A percentile compares a stretch with the other conserved stretches of the same genome.
Conservation (phyloP, 2,797 vertebrate genomes). For the Hybognathus amarus region DNA sequence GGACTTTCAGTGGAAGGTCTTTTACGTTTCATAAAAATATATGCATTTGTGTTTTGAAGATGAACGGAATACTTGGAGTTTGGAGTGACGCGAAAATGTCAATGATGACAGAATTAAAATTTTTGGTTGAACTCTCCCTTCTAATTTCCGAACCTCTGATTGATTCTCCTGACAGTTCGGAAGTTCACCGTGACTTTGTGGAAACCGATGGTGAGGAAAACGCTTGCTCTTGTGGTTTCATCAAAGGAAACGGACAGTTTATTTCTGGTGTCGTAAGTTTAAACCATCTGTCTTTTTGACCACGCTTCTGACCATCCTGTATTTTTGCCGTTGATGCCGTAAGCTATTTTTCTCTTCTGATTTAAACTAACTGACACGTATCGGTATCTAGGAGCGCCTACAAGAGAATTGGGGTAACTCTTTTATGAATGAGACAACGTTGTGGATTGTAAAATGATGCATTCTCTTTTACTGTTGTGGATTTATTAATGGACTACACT, state of each 20-base stretch:
- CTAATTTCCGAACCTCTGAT: neutral
- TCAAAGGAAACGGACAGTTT: neutral
- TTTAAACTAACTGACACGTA: neutral
- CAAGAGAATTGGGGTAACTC: neutral
- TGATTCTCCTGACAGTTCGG: neutral
- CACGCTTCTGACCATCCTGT: neutral
- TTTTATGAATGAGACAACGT: neutral
- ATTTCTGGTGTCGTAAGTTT: conserved; percentile 3
- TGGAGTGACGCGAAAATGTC: neutral
- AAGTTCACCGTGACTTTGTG: neutral
- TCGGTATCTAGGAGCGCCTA: neutral
- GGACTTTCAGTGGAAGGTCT: neutral
- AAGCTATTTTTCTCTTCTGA: neutral
- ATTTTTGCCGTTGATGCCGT: conserved; percentile 4
- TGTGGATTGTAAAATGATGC: neutral
- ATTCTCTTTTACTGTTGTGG: neutral
- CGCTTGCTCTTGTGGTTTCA: neutral
- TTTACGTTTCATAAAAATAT: neutral
- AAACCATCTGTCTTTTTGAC: neutral
- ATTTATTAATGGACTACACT: conserved; percentile 11
- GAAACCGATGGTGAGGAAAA: neutral
- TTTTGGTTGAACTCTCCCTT: neutral
- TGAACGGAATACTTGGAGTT: neutral
- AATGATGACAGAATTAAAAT: neutral
- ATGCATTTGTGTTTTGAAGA: neutral